These are phyloP conservation scores for Lampris incognitus DNA, from an alignment of 2,113 vertebrate species.

Conservation along the genomic window DNA sequence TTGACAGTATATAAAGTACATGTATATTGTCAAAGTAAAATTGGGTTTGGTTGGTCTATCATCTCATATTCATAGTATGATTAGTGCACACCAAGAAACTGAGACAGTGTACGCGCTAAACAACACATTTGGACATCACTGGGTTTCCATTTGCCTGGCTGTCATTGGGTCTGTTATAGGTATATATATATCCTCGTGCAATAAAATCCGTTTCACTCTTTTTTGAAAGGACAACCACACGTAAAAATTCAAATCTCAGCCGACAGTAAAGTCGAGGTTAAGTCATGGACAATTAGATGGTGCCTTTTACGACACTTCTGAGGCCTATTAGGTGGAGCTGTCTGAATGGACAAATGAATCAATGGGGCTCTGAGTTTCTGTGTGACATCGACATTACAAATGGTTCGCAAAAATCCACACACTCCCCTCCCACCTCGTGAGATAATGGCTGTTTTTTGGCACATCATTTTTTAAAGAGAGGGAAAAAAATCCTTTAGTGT, in stretches of 20 bases:
- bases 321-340: conserved; percentile 4
- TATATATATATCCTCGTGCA: no score
- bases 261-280: conserved; percentile 22
- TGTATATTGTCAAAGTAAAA: no score
- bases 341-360: background rate
- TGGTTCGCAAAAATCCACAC: background rate
- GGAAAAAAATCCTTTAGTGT: background rate
- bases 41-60: no score
- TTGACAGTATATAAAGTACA: no score
- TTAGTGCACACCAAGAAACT: background rate
- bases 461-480: background rate
- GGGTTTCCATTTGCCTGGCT: background rate
- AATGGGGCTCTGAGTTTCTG: background rate
- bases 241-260: conserved; percentile 4
- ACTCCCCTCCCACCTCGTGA: background rate
- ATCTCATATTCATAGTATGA: background rate
- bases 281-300: background rate
- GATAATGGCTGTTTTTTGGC: background rate
- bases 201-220: background rate
- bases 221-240: conserved; percentile 3
- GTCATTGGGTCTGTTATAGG: no score
- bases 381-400: background rate
- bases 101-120: background rate
- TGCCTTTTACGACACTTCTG: conserved; percentile 6
- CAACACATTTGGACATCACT: background rate